A percentile compares a stretch with the other conserved stretches of the same genome.
phyloP scores from a whole-genome alignment of 2,888 invertebrate species.

The Graphium colonna region DNA sequence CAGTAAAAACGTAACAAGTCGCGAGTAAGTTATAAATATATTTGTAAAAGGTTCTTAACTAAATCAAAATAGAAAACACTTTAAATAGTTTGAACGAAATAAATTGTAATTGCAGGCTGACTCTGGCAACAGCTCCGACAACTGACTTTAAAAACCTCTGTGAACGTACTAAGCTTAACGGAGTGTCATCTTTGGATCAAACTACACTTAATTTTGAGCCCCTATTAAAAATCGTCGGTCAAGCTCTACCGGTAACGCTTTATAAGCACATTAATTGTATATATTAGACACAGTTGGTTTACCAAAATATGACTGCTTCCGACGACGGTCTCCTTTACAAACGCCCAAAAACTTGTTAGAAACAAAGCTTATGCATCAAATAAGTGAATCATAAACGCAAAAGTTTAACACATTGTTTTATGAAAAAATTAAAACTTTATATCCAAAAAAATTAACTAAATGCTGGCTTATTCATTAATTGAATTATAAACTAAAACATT shows the following conservation, averaged over 20 bases:
- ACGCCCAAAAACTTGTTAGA: neutral
- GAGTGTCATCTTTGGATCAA: neutral
- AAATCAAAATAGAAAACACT: too few relatives aligned
- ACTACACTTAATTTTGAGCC: neutral
- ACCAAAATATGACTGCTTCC: neutral
- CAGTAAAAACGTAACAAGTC: too few relatives aligned
- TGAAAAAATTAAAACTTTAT: too few relatives aligned
- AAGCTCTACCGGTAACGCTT: neutral
- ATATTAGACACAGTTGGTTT: neutral
- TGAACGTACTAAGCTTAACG: neutral
- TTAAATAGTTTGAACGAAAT: too few relatives aligned
- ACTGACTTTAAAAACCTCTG: too few relatives aligned
- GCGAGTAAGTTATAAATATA: too few relatives aligned
- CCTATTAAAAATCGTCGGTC: neutral
- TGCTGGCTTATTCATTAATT: too few relatives aligned
- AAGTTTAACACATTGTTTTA: neutral
- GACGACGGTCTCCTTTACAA: neutral
- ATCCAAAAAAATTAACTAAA: too few relatives aligned
- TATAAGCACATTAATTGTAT: slow-evolving; percentile 1
- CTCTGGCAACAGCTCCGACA: too few relatives aligned
- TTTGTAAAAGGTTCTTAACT: too few relatives aligned
- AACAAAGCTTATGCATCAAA: neutral
- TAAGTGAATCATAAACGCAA: neutral
- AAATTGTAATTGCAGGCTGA: too few relatives aligned
- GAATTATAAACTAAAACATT: too few relatives aligned